A percentile compares a stretch with the other conserved stretches of the same genome.
Conservation (phyloP, 1,140 invertebrate species). For the Marisa cornuarietis region DNA sequence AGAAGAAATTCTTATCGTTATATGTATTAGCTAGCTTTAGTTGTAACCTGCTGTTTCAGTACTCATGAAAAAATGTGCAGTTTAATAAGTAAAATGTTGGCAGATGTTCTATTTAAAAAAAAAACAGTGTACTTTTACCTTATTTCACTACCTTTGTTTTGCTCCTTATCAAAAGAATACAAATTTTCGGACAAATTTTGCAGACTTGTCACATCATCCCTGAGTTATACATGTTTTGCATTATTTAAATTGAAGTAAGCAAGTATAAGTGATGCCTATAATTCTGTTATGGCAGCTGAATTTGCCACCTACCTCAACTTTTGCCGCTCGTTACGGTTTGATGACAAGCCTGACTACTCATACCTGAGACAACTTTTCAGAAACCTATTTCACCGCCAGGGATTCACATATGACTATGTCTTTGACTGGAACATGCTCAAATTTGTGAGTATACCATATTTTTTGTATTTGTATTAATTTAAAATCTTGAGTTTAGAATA, state of each 20-base stretch:
- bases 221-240: not conserved
- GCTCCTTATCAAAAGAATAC: not conserved
- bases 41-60: too few relatives aligned
- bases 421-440: slow-evolving; percentile 75
- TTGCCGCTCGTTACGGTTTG: slow-evolving; percentile 72
- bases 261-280: too few relatives aligned
- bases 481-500: too few relatives aligned
- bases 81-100: too few relatives aligned
- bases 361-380: slow-evolving; percentile 72
- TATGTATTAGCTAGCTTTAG: too few relatives aligned
- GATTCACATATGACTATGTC: slow-evolving; percentile 74
- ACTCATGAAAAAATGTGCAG: too few relatives aligned
- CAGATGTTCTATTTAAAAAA: too few relatives aligned
- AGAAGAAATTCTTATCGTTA: too few relatives aligned
- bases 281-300: slow-evolving; percentile 64
- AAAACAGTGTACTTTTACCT: too few relatives aligned
- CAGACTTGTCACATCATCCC: not conserved
- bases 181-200: not conserved
- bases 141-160: too few relatives aligned
- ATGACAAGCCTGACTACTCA: slow-evolving; percentile 74
- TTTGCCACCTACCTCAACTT: slow-evolving; percentile 74
- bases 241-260: slow-evolving; percentile 5
- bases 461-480: too few relatives aligned
- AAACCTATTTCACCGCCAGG: slow-evolving; percentile 72
- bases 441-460: slow-evolving; percentile 59